Percentiles rank a stretch among this genome's conserved stretches.
These are phyloP conservation scores for Lophochroa leadbeateri DNA, from an alignment of 2,113 vertebrate species.

Conservation along the genomic window DNA sequence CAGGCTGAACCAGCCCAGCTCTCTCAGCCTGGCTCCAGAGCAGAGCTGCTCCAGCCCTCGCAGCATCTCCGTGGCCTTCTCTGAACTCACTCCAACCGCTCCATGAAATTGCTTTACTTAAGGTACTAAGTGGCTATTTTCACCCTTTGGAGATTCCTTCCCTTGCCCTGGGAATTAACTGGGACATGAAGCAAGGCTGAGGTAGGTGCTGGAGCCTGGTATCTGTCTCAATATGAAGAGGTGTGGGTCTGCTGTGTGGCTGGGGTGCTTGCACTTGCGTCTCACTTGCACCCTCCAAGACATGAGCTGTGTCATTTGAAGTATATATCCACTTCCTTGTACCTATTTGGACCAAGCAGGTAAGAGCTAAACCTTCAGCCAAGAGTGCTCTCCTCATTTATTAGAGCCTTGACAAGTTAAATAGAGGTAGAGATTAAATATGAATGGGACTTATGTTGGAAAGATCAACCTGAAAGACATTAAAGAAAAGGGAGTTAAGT, in stretches of 20 bases:
- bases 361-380: neutral
- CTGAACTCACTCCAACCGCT: neutral
- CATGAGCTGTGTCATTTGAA: neutral
- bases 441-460: constrained; percentile 51
- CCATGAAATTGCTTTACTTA: neutral
- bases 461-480: constrained; percentile 41
- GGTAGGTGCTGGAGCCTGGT: neutral
- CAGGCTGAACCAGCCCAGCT: neutral
- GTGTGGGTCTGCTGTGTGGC: neutral
- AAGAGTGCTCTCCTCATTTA: constrained; percentile 6
- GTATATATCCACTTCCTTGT: neutral
- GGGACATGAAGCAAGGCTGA: neutral
- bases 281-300: neutral
- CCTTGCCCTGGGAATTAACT: neutral
- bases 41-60: neutral
- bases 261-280: neutral
- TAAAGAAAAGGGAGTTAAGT: constrained; percentile 40
- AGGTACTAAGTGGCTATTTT: neutral
- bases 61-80: neutral
- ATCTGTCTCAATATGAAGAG: neutral
- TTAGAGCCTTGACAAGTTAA: constrained; percentile 59
- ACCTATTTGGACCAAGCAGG: neutral
- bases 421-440: constrained; percentile 54
- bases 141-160: neutral
- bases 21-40: neutral